These are phyloP conservation scores for Oscheius onirici DNA, from an alignment of 2,888 invertebrate species.

Conservation along the genomic window DNA sequence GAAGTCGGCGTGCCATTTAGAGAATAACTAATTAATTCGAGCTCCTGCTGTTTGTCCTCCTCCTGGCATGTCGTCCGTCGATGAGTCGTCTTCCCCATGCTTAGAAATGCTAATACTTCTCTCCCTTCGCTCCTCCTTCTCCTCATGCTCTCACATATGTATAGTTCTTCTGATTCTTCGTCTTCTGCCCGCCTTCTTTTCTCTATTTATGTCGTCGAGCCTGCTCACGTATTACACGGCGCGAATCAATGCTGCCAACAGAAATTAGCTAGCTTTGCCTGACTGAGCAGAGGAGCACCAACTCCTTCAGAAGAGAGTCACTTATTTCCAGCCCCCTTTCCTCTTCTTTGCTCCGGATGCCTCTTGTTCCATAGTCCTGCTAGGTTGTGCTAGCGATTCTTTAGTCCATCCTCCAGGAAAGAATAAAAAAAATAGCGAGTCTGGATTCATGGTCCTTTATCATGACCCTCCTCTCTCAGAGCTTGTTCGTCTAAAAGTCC, in stretches of 20 bases:
- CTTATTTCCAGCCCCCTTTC: neutral
- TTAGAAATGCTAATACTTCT: slow-evolving; percentile 27
- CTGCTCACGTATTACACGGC: slow-evolving; percentile 33
- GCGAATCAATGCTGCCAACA: slow-evolving; percentile 33
- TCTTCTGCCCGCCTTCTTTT: neutral
- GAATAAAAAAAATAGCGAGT: too few relatives aligned
- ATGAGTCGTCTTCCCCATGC: slow-evolving; percentile 7
- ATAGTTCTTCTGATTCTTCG: neutral
- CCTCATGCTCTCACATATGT: neutral
- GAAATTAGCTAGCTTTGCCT: slow-evolving; percentile 21
- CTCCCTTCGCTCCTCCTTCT: neutral
- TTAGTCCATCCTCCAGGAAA: too few relatives aligned
- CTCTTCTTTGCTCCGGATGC: neutral
- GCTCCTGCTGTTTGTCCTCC: neutral
- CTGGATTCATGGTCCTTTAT: too few relatives aligned
- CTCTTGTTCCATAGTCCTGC: neutral
- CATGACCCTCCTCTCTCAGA: too few relatives aligned
- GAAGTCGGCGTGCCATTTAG: too few relatives aligned
- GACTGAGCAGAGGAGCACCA: slow-evolving; percentile 13
- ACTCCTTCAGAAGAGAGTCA: too few relatives aligned
- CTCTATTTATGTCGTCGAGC: slow-evolving; percentile 28
- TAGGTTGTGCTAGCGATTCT: too few relatives aligned
- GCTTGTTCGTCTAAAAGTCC: too few relatives aligned
- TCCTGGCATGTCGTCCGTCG: slow-evolving; percentile 10
- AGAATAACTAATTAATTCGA: slow-evolving; percentile 16